phyloP scores from a whole-genome alignment of 2,797 vertebrate genomes.

The Falco biarmicus region DNA sequence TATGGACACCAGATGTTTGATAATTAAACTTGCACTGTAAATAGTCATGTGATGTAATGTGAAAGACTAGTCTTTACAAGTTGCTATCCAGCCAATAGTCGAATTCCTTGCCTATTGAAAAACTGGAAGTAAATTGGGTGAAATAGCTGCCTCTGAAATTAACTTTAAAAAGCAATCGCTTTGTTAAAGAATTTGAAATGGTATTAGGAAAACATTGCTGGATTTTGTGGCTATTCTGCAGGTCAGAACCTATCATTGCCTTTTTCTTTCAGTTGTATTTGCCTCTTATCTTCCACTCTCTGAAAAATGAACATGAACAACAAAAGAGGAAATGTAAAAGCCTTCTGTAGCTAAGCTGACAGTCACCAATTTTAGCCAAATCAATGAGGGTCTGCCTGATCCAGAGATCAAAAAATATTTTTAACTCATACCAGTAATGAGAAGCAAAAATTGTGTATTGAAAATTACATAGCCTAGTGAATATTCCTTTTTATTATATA shows the following conservation, averaged over 20 bases:
- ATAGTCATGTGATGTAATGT: background rate
- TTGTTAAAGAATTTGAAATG: background rate
- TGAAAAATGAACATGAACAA: background rate
- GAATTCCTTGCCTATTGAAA: background rate
- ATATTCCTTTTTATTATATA: background rate
- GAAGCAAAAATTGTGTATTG: background rate
- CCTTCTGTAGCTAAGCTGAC: background rate
- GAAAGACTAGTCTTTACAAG: background rate
- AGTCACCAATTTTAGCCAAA: background rate
- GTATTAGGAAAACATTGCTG: background rate
- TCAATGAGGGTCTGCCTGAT: background rate
- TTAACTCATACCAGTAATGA: background rate
- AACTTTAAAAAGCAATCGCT: background rate
- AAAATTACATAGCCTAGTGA: background rate
- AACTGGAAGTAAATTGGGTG: background rate
- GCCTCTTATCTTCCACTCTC: background rate
- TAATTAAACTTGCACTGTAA: conserved; percentile 1
- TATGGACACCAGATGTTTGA: conserved; percentile 57
- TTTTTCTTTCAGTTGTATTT: background rate
- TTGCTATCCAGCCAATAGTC: background rate
- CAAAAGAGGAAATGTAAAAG: background rate
- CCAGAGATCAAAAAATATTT: background rate
- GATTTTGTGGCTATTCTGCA: background rate
- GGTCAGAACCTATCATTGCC: background rate
- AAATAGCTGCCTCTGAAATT: conserved; percentile 10